Percentiles rank a stretch among this genome's conserved stretches.
Conservation (phyloP, 2,113 vertebrate genomes). For the Syrrhaptes paradoxus region DNA sequence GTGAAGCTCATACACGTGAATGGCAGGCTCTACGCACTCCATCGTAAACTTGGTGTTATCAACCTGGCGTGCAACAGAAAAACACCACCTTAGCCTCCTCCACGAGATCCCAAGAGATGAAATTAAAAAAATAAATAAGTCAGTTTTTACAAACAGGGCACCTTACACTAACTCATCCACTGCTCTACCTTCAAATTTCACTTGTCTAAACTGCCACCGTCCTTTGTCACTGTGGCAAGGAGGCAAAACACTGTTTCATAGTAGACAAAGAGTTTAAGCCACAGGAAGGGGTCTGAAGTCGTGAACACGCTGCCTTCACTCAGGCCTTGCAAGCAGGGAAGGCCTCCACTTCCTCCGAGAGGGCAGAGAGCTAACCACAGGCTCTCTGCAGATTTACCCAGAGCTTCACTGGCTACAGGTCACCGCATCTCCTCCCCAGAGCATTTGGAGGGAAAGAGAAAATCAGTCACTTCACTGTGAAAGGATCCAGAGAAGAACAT, state of each 20-base stretch:
- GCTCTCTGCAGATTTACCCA: background rate
- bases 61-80: constrained; percentile 73
- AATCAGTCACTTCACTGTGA: background rate
- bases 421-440: background rate
- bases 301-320: background rate
- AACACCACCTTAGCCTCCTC: background rate
- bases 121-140: background rate
- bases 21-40: constrained; percentile 88
- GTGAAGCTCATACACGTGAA: constrained; percentile 91
- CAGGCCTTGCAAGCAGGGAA: background rate
- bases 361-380: background rate
- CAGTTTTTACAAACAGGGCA: background rate
- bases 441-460: background rate
- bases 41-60: constrained; percentile 91
- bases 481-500: background rate
- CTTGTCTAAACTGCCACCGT: background rate
- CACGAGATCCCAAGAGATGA: background rate
- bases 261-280: background rate
- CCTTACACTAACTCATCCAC: background rate
- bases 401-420: background rate
- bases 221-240: background rate
- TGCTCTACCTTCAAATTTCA: background rate
- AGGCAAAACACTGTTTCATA: background rate
- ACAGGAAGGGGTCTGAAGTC: background rate
- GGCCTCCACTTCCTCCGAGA: background rate